Conservation (phyloP, 1,140 invertebrate species). For the Sitobion miscanthi region DNA sequence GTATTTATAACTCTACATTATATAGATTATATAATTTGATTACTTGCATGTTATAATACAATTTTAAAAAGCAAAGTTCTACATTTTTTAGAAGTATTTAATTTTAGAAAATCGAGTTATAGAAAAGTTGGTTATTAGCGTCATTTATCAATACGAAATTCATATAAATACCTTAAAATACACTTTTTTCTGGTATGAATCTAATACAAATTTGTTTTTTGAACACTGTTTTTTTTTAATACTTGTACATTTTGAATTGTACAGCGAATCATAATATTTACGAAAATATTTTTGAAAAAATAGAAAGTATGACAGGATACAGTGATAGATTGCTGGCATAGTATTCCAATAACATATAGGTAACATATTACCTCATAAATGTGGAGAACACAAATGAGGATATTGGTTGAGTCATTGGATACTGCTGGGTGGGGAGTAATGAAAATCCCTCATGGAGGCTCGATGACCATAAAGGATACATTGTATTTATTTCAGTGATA, state of each 20-base stretch:
- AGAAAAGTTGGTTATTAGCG: not conserved
- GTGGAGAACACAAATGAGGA: not conserved
- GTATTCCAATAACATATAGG: not conserved
- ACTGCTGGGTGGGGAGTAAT: not conserved
- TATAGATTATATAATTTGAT: not conserved
- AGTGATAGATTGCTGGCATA: not conserved
- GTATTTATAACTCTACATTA: not conserved
- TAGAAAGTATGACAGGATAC: not conserved
- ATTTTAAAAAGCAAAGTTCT: not conserved
- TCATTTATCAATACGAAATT: not conserved
- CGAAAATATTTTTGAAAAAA: not conserved
- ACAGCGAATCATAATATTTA: not conserved
- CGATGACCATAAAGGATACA: not conserved
- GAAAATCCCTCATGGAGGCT: not conserved
- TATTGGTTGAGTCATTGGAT: not conserved
- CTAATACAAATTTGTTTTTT: not conserved
- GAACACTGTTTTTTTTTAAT: not conserved
- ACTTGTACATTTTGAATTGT: not conserved
- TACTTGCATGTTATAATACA: not conserved
- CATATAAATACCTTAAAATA: not conserved
- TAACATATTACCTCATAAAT: not conserved
- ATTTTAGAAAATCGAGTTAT: not conserved
- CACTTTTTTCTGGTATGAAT: not conserved
- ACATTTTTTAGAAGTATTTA: not conserved
- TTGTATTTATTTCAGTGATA: not conserved